Evolutionary conservation across 2,888 invertebrate genomes (phyloP), one percentile per base, ranked within the genome.

Genomic region (Drosophila robusta): DNA sequence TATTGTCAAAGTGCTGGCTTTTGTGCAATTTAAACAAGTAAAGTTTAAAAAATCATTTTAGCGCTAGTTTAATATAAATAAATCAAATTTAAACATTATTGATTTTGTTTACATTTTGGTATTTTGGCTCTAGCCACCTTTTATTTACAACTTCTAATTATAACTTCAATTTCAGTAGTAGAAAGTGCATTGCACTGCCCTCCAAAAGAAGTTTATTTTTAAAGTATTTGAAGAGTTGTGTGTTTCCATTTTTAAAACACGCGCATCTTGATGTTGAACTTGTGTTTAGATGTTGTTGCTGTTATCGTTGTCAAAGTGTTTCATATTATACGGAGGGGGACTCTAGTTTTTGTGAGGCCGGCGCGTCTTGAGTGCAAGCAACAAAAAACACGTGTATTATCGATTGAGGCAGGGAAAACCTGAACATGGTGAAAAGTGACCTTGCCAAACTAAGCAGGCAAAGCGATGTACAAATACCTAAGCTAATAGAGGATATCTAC

Each of bases 131-230:
- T 63, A 50, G 51, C 46, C 47, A 22, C 11, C 38, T 39, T 16
- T 38, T 24, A 24, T 34, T 18, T 18, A 16, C 11, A 47, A 39
- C 45, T 75, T 78, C 70, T 63, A 78, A 78, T 75, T 70, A 78
- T 61, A n/a, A n/a, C n/a, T n/a, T n/a, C n/a, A n/a, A n/a, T n/a
- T n/a, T n/a, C n/a, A n/a, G n/a, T n/a, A n/a, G n/a, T n/a, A 44
- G 54, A 80, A 80, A 87, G 81, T 83, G 78, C 82, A 87, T 50
- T 83, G 87, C 87, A 70, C 82, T 67, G 56, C 42, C 41, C 44
- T 61, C 61, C 49, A 44, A 38, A 42, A 29, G 46, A 32, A 26
- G 60, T 63, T 58, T 75, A 76, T 80, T 78, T 77, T 63, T 75
- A 70, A 64, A 47, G 29, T 56, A 29, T 78, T 63, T 56, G 58